A percentile compares a stretch with the other conserved stretches of the same genome.
These are phyloP conservation scores for Pygoscelis adeliae DNA, from an alignment of 2,113 vertebrate genomes.

Conservation along the genomic window DNA sequence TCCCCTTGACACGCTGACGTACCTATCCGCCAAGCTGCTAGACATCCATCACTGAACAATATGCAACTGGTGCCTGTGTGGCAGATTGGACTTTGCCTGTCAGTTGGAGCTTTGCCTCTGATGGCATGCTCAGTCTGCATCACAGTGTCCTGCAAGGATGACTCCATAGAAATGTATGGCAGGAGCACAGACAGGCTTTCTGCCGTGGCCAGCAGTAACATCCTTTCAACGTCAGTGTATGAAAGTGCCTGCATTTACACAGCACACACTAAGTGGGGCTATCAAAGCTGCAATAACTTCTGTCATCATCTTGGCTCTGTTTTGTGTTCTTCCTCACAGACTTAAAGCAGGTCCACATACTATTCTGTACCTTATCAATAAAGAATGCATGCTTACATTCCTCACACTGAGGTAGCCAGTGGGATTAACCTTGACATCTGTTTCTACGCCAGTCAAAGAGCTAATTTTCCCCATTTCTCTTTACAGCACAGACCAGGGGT, in stretches of 20 bases:
- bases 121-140: not conserved
- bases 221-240: not conserved
- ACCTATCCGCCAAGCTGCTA: not conserved
- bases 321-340: conserved; percentile 1
- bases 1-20: not conserved
- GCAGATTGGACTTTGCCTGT: not conserved
- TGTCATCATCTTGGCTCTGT: conserved; percentile 63
- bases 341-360: not conserved
- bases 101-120: not conserved
- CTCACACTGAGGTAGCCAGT: not conserved
- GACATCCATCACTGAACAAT: not conserved
- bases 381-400: not conserved
- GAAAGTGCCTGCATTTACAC: not conserved
- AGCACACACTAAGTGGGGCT: conserved; percentile 18
- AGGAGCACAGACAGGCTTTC: not conserved
- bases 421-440: not conserved
- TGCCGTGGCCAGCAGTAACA: not conserved
- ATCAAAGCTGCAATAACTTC: conserved; percentile 40
- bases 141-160: not conserved
- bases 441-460: not conserved
- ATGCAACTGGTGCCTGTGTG: not conserved
- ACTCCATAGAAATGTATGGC: not conserved
- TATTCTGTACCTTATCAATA: not conserved
- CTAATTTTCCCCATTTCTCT: not conserved
- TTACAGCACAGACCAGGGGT: not conserved